These are phyloP conservation scores for Camptogramma bilineatum DNA, from an alignment of 2,888 invertebrate genomes.

Conservation along the genomic window DNA sequence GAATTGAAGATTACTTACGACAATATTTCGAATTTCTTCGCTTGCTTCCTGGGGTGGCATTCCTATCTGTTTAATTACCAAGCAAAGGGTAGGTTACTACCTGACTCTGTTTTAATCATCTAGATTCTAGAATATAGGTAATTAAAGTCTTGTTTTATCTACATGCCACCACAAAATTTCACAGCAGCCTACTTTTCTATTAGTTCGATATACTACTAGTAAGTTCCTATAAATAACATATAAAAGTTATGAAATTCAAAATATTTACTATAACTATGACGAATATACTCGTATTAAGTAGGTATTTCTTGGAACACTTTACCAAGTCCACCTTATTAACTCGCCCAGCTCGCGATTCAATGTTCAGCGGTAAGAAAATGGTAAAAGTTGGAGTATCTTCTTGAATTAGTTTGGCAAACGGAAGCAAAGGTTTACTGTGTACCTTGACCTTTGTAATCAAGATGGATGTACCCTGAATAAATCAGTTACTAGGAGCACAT, in stretches of 20 bases:
- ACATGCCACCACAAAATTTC: no score
- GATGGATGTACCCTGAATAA: constrained; percentile 23
- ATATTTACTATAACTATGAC: not conserved
- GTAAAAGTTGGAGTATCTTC: constrained; percentile 37
- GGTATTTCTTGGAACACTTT: constrained; percentile 6
- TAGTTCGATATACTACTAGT: no score
- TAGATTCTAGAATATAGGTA: no score
- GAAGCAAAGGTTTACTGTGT: constrained; percentile 39
- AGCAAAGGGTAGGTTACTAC: no score
- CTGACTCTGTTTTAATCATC: no score
- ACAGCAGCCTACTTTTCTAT: no score
- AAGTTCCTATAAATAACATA: not conserved
- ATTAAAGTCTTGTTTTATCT: no score
- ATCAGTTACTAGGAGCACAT: not conserved
- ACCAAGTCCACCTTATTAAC: constrained; percentile 31
- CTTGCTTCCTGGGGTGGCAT: no score
- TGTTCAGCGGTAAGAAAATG: constrained; percentile 34
- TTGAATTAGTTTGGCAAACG: constrained; percentile 43
- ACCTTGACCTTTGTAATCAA: constrained; percentile 40
- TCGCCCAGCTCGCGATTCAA: constrained; percentile 30
- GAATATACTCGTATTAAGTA: not conserved
- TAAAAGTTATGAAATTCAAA: not conserved
- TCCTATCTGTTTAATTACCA: no score
- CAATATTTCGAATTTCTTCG: no score
- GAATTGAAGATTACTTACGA: no score